phyloP scores from a whole-genome alignment of 1,140 invertebrate genomes.

The Macrostomum lignano region DNA sequence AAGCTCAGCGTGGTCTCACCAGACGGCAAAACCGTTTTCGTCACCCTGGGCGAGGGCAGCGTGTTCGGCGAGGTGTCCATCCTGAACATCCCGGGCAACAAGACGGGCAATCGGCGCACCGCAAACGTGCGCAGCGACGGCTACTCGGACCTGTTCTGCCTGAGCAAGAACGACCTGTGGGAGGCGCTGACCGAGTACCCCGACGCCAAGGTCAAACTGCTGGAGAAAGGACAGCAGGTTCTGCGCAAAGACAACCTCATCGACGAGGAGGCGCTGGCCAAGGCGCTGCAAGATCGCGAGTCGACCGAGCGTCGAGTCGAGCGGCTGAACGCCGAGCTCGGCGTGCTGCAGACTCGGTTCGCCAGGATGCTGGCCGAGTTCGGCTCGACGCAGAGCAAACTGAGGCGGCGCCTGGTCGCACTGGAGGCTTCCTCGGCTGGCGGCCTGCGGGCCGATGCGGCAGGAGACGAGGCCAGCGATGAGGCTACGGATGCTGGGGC shows the following conservation, averaged over 20 bases:
- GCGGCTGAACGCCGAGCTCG: slow-evolving; percentile 31
- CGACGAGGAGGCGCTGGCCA: slow-evolving; percentile 29
- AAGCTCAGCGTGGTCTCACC: slow-evolving; percentile 54
- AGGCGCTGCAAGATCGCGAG: neutral
- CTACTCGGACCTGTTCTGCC: slow-evolving; percentile 67
- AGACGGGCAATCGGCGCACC: slow-evolving; percentile 59
- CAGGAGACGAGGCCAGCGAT: too few species aligned
- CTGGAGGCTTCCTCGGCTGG: too few species aligned
- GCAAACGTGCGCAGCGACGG: slow-evolving; percentile 64
- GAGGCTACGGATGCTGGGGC: too few species aligned
- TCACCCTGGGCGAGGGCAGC: slow-evolving; percentile 56
- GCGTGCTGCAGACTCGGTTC: slow-evolving; percentile 41
- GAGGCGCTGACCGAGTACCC: slow-evolving; percentile 65
- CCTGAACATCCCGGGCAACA: slow-evolving; percentile 63
- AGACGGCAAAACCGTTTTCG: slow-evolving; percentile 51
- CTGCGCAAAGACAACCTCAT: slow-evolving; percentile 64
- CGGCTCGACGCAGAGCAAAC: slow-evolving; percentile 40
- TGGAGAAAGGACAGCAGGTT: slow-evolving; percentile 57
- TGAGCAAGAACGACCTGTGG: slow-evolving; percentile 63
- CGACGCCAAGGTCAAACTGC: slow-evolving; percentile 56
- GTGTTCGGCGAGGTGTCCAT: slow-evolving; percentile 62
- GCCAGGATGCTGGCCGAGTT: slow-evolving; percentile 46
- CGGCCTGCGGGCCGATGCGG: too few species aligned
- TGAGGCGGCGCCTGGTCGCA: slow-evolving; percentile 36
- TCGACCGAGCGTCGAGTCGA: slow-evolving; percentile 30